Conservation (phyloP, 1,140 invertebrate species). For the Choristoneura fumiferana region DNA sequence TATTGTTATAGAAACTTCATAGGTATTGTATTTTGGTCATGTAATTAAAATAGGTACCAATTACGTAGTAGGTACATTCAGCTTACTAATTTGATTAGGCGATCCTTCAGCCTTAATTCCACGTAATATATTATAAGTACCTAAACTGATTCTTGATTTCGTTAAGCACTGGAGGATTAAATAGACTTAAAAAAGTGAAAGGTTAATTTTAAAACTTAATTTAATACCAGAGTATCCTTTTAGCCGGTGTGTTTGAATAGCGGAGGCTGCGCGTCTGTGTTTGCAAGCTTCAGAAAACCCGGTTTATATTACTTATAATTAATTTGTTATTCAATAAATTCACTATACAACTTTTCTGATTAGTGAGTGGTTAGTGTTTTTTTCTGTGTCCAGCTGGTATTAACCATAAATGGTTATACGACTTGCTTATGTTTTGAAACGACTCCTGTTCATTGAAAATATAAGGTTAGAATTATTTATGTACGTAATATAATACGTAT, state of each 20-base stretch:
- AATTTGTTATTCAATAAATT: slow-evolving; percentile 56
- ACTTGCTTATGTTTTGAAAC: too few relatives aligned
- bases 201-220: slow-evolving; percentile 46
- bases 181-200: slow-evolving; percentile 33
- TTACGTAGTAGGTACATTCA: too few relatives aligned
- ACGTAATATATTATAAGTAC: neutral
- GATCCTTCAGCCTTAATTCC: neutral
- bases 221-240: slow-evolving; percentile 37
- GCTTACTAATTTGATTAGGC: too few relatives aligned
- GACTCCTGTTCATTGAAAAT: too few relatives aligned
- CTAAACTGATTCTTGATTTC: slow-evolving; percentile 1
- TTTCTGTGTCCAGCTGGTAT: too few relatives aligned
- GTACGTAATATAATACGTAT: too few relatives aligned
- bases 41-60: too few relatives aligned
- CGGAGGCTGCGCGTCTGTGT: slow-evolving; percentile 17
- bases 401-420: too few relatives aligned
- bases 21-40: too few relatives aligned
- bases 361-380: too few relatives aligned
- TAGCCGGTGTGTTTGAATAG: slow-evolving; percentile 40
- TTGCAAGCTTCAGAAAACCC: slow-evolving; percentile 17
- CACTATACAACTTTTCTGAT: slow-evolving; percentile 40
- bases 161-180: slow-evolving; percentile 22
- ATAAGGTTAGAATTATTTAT: too few relatives aligned
- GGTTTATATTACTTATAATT: slow-evolving; percentile 38
- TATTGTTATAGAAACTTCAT: too few relatives aligned